Evolutionary conservation across 2,888 invertebrate genomes (phyloP).

Genomic region (Spisula solida): DNA sequence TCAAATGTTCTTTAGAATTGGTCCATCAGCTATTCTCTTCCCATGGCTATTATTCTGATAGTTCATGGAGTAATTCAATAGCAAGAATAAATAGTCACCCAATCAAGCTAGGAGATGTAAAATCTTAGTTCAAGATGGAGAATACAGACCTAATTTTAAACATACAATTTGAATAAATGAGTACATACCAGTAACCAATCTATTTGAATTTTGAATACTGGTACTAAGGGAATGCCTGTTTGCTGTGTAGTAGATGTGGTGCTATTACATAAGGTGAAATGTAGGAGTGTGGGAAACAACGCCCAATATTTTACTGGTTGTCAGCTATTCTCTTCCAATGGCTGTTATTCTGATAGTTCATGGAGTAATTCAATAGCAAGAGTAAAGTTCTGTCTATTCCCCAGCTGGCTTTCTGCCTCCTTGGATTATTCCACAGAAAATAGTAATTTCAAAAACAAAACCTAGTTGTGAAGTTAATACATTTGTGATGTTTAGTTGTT

Average conservation of each 20-base stretch:
- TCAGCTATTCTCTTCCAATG: constrained; percentile 54
- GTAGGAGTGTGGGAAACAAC: too few species aligned
- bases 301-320: too few species aligned
- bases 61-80: constrained; percentile 6
- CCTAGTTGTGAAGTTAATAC: too few species aligned
- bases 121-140: constrained; percentile 57
- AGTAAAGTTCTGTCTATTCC: constrained; percentile 25
- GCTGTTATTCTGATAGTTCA: constrained; percentile 34
- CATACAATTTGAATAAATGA: too few species aligned
- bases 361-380: constrained; percentile 49
- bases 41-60: not conserved
- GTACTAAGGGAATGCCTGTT: too few species aligned
- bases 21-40: not conserved
- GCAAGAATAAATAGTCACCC: not conserved
- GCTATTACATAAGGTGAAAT: too few species aligned
- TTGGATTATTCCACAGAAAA: constrained; percentile 36
- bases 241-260: too few species aligned
- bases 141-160: constrained; percentile 69
- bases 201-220: too few species aligned
- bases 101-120: constrained; percentile 1
- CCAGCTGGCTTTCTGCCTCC: not conserved
- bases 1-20: not conserved
- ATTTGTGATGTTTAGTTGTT: too few species aligned
- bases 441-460: too few species aligned
- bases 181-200: too few species aligned